Base-by-base conservation (phyloP, 2,888 invertebrate genomes). In the Cecidostiba fungosa region DNA sequence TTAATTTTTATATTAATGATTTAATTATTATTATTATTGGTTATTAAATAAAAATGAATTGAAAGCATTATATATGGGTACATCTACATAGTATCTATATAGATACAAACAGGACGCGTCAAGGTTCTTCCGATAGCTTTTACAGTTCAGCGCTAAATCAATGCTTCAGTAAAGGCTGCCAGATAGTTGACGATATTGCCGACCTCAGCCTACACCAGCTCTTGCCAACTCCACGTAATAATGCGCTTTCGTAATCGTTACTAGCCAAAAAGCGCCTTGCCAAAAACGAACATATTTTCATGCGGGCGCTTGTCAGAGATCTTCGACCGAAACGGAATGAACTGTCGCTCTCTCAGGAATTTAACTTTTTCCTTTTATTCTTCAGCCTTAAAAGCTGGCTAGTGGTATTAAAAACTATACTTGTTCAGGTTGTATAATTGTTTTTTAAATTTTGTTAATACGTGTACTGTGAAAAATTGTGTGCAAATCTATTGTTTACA, bases 221-320 rank as follows among this genome's bases (percentile, higher is more conserved):
- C 69, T 85, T 85, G 85, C 85, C 80, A 85, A 81, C 59, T 85
- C 70, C 70, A 50, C 81, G 85, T 85, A 85, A 85, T 85, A 85
- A 77, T 80, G 50, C 69, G 47, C 23, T 76, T 54, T 70, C 69
- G 77, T 80, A 80, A 80, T 80, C 70, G n/a, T 36, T 39, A 77
- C 54, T 43, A 74, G 70, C 39, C 80, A 85, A 81, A 66, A 39
- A 66, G 50, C 39, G 6, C 66, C 66, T 80, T 74, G 84, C 73
- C 84, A 84, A 74, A 84, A 74, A 80, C 74, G 50, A 79, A 8
- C 66, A 79, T 74, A 79, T 84, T 76, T 79, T 74, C 39, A 74
- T 32, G 54, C 23, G 19, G 19, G 36, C 5, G 23, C 70, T 80
- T 70, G 43, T 54, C 66, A 66, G 47, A 36, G 50, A 84, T 79